These are phyloP conservation scores for Enteromius radiatus DNA, from an alignment of 2,797 vertebrate genomes.

Conservation along the genomic window DNA sequence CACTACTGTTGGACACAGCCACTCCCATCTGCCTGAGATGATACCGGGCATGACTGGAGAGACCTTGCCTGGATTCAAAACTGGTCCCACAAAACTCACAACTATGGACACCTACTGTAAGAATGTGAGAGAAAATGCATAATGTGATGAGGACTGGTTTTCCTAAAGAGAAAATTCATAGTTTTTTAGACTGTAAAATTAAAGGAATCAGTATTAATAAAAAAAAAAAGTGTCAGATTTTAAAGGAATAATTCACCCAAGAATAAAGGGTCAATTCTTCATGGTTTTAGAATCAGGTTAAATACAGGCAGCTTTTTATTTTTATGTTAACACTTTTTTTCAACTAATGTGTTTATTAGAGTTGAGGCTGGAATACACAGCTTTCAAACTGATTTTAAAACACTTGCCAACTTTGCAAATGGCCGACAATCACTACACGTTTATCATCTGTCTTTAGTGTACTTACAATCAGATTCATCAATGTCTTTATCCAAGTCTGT, in stretches of 20 bases:
- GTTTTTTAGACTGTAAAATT: not conserved
- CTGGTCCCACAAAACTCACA: slow-evolving; percentile 75
- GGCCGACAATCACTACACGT: too few relatives aligned
- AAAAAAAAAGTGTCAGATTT: not conserved
- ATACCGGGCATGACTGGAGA: slow-evolving; percentile 78
- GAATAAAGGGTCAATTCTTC: not conserved
- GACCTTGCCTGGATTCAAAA: slow-evolving; percentile 76
- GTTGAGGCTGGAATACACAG: not conserved
- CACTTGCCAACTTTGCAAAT: not conserved
- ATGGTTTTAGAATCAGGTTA: not conserved
- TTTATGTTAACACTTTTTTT: not conserved
- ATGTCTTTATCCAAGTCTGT: slow-evolving; percentile 46
- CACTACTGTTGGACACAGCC: slow-evolving; percentile 72
- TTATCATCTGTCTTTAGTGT: not conserved
- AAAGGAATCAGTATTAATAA: not conserved
- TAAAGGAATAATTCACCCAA: not conserved
- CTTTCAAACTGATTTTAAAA: not conserved
- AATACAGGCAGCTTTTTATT: not conserved
- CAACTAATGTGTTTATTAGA: not conserved
- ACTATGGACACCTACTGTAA: slow-evolving; percentile 59
- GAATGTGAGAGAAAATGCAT: not conserved
- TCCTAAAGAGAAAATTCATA: not conserved
- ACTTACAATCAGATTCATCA: slow-evolving; percentile 66
- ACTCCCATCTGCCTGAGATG: slow-evolving; percentile 78
- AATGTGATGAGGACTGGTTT: not conserved